Evolutionary conservation across 1,140 invertebrate genomes (phyloP).

Genomic region (Caenorhabditis brenneri): DNA sequence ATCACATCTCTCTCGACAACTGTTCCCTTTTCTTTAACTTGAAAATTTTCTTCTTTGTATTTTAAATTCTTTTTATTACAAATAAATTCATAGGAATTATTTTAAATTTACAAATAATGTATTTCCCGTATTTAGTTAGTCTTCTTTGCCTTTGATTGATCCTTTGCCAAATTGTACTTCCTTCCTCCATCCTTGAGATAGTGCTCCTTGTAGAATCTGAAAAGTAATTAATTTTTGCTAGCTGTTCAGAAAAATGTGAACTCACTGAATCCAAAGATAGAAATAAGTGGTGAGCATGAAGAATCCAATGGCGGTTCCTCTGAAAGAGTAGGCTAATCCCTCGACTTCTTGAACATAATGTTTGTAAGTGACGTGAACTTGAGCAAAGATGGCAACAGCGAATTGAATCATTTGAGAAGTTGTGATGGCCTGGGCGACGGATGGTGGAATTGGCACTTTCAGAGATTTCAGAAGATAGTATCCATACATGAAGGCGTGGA

Average conservation of each 20-base stretch:
- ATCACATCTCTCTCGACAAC: background rate
- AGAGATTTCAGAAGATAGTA: slow-evolving; percentile 75
- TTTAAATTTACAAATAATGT: background rate
- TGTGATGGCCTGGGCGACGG: slow-evolving; percentile 74
- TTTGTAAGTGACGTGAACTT: slow-evolving; percentile 61
- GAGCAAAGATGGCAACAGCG: slow-evolving; percentile 64
- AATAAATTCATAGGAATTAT: background rate
- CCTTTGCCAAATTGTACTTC: slow-evolving; percentile 63
- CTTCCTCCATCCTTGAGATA: slow-evolving; percentile 66
- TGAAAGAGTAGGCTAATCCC: slow-evolving; percentile 59
- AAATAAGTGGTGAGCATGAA: slow-evolving; percentile 69
- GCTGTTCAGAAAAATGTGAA: background rate
- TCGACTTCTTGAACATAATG: slow-evolving; percentile 49
- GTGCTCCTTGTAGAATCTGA: slow-evolving; percentile 65
- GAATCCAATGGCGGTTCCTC: slow-evolving; percentile 63
- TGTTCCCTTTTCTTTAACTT: background rate
- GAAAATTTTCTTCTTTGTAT: background rate
- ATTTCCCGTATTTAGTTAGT: background rate
- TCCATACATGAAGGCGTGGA: slow-evolving; percentile 73
- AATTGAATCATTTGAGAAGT: slow-evolving; percentile 72
- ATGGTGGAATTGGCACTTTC: slow-evolving; percentile 72
- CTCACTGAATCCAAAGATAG: slow-evolving; percentile 66
- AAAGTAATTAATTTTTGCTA: background rate
- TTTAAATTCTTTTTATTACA: background rate
- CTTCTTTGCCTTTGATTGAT: slow-evolving; percentile 25